Conservation (phyloP, 2,797 vertebrate genomes). For the Phylloscopus collybita region DNA sequence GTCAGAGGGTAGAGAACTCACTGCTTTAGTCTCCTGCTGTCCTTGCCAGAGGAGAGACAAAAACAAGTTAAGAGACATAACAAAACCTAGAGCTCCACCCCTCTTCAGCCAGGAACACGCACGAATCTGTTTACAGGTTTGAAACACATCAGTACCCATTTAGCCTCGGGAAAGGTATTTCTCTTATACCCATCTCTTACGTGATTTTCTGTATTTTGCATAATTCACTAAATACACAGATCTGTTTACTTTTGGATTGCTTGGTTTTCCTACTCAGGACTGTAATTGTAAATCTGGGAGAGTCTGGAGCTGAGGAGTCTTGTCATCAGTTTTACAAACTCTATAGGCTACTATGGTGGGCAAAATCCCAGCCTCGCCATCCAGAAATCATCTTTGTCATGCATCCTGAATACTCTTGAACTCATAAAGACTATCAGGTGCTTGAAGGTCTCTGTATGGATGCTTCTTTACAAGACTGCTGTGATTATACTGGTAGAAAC, state of each 20-base stretch:
- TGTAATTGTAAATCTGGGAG: neutral
- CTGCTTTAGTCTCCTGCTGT: neutral
- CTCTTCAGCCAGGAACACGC: neutral
- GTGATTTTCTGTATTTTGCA: neutral
- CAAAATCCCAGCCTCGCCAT: neutral
- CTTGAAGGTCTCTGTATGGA: neutral
- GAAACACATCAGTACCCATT: neutral
- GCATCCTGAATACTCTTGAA: neutral
- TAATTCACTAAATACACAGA: neutral
- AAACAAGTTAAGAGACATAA: neutral
- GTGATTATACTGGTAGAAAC: neutral
- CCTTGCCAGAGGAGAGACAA: neutral
- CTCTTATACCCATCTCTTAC: neutral
- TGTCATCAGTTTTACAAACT: neutral
- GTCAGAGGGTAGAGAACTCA: neutral
- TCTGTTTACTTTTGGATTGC: neutral
- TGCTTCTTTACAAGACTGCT: neutral
- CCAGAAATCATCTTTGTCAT: neutral
- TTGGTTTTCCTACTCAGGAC: neutral
- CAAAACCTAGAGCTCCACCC: neutral
- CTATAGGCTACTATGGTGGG: neutral
- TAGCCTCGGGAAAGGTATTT: constrained; percentile 4
- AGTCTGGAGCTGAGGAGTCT: neutral
- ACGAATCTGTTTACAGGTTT: neutral
- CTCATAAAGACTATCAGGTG: neutral